Evolutionary conservation across 2,888 invertebrate species (phyloP).

Genomic region (Catocala fraxini): DNA sequence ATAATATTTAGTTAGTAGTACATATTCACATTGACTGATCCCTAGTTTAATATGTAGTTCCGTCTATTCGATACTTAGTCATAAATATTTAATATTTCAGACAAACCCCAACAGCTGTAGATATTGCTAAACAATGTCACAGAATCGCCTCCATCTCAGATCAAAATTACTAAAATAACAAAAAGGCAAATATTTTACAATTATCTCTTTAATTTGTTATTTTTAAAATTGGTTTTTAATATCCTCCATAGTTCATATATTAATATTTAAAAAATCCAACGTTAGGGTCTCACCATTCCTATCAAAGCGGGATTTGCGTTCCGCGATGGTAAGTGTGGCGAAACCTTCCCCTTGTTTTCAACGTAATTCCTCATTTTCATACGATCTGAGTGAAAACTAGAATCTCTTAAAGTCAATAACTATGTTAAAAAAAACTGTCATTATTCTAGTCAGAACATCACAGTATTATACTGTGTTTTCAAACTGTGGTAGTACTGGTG

Average conservation of each 20-base stretch:
- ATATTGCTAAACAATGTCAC: constrained; percentile 21
- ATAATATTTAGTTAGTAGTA: not conserved
- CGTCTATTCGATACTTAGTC: constrained; percentile 31
- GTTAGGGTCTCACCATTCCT: too few species aligned
- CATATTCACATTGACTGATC: constrained; percentile 8
- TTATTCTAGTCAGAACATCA: constrained; percentile 41
- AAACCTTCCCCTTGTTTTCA: too few species aligned
- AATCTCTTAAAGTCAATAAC: constrained; percentile 46
- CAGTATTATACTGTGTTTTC: constrained; percentile 38
- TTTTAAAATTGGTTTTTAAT: too few species aligned
- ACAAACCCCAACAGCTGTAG: constrained; percentile 7
- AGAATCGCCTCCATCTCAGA: constrained; percentile 45
- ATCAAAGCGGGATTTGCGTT: too few species aligned
- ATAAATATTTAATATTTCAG: constrained; percentile 8
- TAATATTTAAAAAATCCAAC: too few species aligned
- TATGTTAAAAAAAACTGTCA: constrained; percentile 25
- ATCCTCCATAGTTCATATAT: too few species aligned
- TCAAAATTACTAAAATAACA: not conserved
- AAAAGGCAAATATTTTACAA: too few species aligned
- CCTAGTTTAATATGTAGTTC: constrained; percentile 22
- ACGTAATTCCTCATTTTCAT: not conserved
- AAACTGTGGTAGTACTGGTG: constrained; percentile 61
- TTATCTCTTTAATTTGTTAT: too few species aligned
- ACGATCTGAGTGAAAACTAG: constrained; percentile 50
- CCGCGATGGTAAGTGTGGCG: too few species aligned